A percentile compares a stretch with the other conserved stretches of the same genome.
Evolutionary conservation across 92 coral and sea anemone species (phyloP).

Genomic region (Epizoanthus rinbou): DNA sequence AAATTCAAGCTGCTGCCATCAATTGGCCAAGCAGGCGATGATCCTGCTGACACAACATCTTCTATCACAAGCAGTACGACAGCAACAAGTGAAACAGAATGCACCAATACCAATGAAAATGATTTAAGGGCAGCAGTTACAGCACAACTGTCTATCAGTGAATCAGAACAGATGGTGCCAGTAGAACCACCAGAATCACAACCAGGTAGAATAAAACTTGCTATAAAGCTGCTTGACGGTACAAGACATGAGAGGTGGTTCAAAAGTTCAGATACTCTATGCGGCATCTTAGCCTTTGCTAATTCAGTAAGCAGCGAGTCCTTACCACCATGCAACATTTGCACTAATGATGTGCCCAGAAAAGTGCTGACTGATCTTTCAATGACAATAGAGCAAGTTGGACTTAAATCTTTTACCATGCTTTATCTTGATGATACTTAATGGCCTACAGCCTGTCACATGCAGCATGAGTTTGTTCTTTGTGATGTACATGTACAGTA

Average conservation of each 20-base stretch:
- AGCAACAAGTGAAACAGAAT: constrained; percentile 9
- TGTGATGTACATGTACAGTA: too few species aligned
- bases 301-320: constrained; percentile 43
- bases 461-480: too few species aligned
- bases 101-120: not conserved
- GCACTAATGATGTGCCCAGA: constrained; percentile 84
- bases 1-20: constrained; percentile 78
- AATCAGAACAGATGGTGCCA: constrained; percentile 42
- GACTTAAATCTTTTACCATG: constrained; percentile 80
- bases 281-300: constrained; percentile 73
- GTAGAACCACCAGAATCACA: constrained; percentile 71
- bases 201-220: constrained; percentile 74
- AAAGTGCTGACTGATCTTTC: constrained; percentile 68
- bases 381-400: constrained; percentile 64
- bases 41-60: too few species aligned
- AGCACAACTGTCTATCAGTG: constrained; percentile 18
- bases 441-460: not conserved
- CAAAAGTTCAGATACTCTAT: constrained; percentile 65
- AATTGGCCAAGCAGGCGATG: constrained; percentile 56
- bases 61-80: not conserved
- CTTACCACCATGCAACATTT: constrained; percentile 71
- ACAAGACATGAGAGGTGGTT: constrained; percentile 89
- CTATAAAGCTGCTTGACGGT: constrained; percentile 84
- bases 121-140: not conserved
- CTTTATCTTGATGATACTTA: constrained; percentile 77